Conservation (phyloP, 2,113 vertebrate genomes). For the Ctenomys sociabilis region DNA sequence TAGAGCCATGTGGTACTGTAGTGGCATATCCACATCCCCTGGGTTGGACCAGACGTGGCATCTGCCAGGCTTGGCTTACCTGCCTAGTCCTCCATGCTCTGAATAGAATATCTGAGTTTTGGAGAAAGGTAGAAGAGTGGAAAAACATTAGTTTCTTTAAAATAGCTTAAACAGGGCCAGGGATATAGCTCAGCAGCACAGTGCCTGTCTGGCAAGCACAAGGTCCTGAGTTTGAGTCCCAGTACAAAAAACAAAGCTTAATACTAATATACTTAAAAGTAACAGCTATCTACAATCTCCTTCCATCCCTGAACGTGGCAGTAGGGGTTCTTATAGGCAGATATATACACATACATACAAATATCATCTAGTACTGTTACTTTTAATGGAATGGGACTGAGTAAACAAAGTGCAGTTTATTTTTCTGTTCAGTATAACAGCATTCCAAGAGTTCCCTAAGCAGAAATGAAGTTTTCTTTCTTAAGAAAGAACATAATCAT, state of each 20-base stretch:
- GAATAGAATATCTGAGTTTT: not conserved
- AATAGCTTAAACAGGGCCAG: not conserved
- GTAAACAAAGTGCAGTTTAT: not conserved
- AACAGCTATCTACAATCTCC: not conserved
- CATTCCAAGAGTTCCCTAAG: rapidly evolving
- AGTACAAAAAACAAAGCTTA: no score
- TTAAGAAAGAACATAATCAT: not conserved
- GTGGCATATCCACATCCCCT: rapidly evolving
- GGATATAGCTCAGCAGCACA: no score
- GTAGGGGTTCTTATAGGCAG: not conserved
- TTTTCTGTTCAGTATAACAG: not conserved
- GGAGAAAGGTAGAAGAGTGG: not conserved
- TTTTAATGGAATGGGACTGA: not conserved
- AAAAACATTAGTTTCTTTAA: not conserved
- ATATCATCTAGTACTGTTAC: not conserved
- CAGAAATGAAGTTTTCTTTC: not conserved
- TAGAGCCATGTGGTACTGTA: no score
- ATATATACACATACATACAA: not conserved
- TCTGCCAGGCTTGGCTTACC: not conserved
- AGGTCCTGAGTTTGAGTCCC: no score
- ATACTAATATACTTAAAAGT: not conserved
- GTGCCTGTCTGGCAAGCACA: no score
- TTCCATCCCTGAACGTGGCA: not conserved
- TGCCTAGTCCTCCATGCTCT: not conserved
- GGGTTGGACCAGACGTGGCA: not conserved